Evolutionary conservation across 2,113 vertebrate species (phyloP), one percentile per base, ranked within the genome.

Genomic region (Petroica traversi): DNA sequence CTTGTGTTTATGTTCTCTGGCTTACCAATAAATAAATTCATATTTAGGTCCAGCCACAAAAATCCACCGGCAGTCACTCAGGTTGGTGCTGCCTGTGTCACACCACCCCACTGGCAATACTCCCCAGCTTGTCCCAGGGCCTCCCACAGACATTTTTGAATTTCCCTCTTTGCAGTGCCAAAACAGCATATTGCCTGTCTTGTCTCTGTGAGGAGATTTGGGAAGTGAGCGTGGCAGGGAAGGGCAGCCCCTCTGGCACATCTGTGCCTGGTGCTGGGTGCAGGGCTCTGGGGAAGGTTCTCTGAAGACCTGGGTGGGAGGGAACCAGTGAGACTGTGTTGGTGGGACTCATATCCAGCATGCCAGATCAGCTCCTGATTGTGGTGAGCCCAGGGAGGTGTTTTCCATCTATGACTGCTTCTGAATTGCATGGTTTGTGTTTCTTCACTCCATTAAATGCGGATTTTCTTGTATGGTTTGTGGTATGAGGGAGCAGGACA

Each of bases 241-340:
- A 40, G 15, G 45, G 9, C 54, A 46, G 71, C 12, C 13, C 25
- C 14, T 41, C 49, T 55, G 69, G 11, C 45, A 23, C 5, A 0
- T 8, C 71, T 16, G 0, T 33, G 33, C 19, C 45, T 4, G 6
- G 19, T 12, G 14, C 43, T 15, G 0, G 0, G 9, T 12, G 5
- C 22, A 63, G 64, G 43, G 48, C 40, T 46, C 61, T 25, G 17
- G 24, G 23, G 40, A 48, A 71, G 24, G 12, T 24, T 22, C 63
- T 64, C 36, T 48, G 41, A 20, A 55, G 40, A 41, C 4, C 34
- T 43, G 52, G 9, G 0, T 13, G 28, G 22, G 26, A 66, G 31
- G 29, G 59, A 58, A 33, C 29, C 51, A 82, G 51, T 9, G 36
- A 15, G 17, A 6, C 8, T 9, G 14, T 41, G 17, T 14, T 52